Conservation (phyloP, 2,113 vertebrate genomes). For the Myiozetetes cayanensis region DNA sequence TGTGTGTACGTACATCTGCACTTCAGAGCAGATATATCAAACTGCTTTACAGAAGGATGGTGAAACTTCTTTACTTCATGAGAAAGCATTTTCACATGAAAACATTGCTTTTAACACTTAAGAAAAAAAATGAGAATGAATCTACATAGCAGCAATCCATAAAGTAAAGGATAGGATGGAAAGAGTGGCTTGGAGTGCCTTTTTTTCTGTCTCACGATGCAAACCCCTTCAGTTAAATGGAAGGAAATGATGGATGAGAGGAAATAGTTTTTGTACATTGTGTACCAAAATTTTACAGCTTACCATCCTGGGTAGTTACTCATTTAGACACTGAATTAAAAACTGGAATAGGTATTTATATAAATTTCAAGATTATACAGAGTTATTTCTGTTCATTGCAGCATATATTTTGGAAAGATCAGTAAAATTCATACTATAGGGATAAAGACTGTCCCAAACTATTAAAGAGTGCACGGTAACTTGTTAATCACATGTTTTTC, state of each 20-base stretch:
- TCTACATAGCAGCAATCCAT: neutral
- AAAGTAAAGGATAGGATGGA: neutral
- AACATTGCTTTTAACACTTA: neutral
- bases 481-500: neutral
- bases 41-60: neutral
- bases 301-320: neutral
- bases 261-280: neutral
- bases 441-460: neutral
- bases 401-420: neutral
- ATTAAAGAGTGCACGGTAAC: neutral
- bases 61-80: neutral
- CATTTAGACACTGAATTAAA: neutral
- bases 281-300: neutral
- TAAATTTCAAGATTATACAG: neutral
- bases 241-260: neutral
- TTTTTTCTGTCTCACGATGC: neutral
- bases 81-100: neutral
- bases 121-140: neutral
- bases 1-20: neutral
- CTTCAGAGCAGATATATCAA: neutral
- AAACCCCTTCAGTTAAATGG: neutral
- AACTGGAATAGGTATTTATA: neutral
- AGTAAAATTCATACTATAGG: neutral
- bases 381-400: neutral
- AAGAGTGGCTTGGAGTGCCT: neutral